Evolutionary conservation across 2,797 vertebrate species (phyloP), one percentile per base, ranked within the genome.

Genomic region (Peromyscus attwateri): DNA sequence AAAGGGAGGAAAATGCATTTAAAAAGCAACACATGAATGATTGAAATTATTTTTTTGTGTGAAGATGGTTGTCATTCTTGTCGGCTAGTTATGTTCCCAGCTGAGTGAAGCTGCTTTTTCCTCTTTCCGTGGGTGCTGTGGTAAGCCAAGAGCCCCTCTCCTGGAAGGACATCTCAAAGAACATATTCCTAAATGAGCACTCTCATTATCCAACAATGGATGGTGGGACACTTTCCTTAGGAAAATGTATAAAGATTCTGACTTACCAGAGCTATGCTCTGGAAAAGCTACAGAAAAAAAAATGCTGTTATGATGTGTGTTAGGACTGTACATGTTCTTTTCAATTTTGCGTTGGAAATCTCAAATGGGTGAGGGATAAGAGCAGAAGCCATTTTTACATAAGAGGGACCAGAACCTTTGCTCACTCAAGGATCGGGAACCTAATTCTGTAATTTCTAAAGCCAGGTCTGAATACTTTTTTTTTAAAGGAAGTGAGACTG

Each of bases 401-500:
- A 70, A 40, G 94, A 91, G 95, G 19, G 11, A 70, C 1, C 1
- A 83, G 40, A 13, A 84, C 16, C 19, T 95, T 85, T 84, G 60
- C 25, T 88, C 83, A 64, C 57, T 71, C 76, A 82, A 88, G 94
- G 73, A 75, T 27, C 62, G 87, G 66, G 62, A 88, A 96, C 89
- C 27, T 55, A 68, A 85, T 64, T 27, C 5, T 66, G 80, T 93
- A 43, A 55, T 94, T 96, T 90, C 94, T 90, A 92, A 97, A 97
- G 62, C 19, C 55, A 84, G 34, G 40, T 92, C 60, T 46, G 92
- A 85, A 87, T 57, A 73, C 60, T 52, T 64, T 96, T 40, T 52
- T 94, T 71, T 96, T 27, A 70, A 89, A 80, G 91, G 37, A 92
- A 95, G 91, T 21, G 60, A 55, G 40, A 95, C 11, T 10, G 75